Percentiles rank a stretch among this genome's conserved stretches.
These are phyloP conservation scores for Daboia siamensis DNA, from an alignment of 2,113 vertebrate genomes.

Conservation along the genomic window DNA sequence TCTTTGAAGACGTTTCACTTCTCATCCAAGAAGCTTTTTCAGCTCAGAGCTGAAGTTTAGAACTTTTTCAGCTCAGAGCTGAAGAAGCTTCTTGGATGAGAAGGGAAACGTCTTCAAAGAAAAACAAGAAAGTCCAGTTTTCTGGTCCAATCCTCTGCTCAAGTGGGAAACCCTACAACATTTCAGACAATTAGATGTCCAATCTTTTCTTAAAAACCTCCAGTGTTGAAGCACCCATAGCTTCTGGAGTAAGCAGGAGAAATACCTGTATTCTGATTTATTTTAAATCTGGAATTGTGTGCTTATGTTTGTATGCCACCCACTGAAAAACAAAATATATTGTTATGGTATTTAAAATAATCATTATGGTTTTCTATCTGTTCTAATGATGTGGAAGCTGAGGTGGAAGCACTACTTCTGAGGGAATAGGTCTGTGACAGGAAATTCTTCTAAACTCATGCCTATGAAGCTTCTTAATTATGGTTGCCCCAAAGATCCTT, in stretches of 20 bases:
- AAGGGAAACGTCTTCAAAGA: too few species aligned
- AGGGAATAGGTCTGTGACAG: not conserved
- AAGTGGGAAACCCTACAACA: too few species aligned
- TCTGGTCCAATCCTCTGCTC: too few species aligned
- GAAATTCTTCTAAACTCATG: not conserved
- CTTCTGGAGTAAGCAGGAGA: not conserved
- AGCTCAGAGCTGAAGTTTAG: too few species aligned
- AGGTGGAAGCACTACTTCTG: not conserved
- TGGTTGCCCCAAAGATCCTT: not conserved
- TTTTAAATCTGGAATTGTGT: not conserved
- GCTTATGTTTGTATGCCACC: not conserved
- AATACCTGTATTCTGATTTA: not conserved
- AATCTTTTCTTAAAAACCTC: not conserved
- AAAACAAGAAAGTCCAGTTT: too few species aligned
- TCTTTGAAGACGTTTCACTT: too few species aligned
- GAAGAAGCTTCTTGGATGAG: too few species aligned
- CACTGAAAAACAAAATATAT: not conserved
- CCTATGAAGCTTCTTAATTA: not conserved
- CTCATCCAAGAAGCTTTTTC: too few species aligned
- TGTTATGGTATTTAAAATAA: not conserved
- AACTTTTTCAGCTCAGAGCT: too few species aligned
- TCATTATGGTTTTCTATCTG: not conserved
- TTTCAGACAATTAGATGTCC: too few species aligned
- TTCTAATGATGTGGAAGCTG: not conserved
- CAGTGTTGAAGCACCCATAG: not conserved